These are phyloP conservation scores for Microplitis demolitor DNA, from an alignment of 1,140 invertebrate species.

Conservation along the genomic window DNA sequence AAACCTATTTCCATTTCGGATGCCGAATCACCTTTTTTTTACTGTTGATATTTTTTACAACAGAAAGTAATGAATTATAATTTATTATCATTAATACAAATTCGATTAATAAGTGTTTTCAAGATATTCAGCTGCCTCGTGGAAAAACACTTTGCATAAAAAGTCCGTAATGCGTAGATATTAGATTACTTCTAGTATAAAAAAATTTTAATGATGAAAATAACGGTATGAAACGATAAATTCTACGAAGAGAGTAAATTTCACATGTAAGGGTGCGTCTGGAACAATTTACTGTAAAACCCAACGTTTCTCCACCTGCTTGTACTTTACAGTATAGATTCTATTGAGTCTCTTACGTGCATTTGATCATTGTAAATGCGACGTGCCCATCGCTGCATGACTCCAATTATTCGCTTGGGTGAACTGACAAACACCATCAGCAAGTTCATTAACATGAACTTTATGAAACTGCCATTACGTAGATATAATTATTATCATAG, in stretches of 20 bases:
- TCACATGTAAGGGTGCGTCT: not conserved
- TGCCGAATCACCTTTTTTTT: no score
- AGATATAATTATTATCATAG: conserved; percentile 13
- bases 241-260: not conserved
- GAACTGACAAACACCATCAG: conserved; percentile 26
- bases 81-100: no score
- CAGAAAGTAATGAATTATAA: no score
- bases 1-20: no score
- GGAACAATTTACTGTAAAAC: not conserved
- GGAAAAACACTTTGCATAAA: no score
- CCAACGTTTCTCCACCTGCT: conserved; percentile 15
- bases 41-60: no score
- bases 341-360: conserved; percentile 2
- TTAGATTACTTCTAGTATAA: no score
- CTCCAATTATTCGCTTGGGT: conserved; percentile 36
- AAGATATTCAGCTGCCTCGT: no score
- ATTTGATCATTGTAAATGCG: conserved; percentile 20
- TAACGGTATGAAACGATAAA: not conserved
- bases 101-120: no score
- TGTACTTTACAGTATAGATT: not conserved
- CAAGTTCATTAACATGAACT: conserved; percentile 35
- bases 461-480: conserved; percentile 5
- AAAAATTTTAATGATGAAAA: not conserved
- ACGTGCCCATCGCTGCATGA: conserved; percentile 31
- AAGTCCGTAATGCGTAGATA: no score